Base-by-base conservation (phyloP, 2,888 invertebrate species). In the Apamea sordens region DNA sequence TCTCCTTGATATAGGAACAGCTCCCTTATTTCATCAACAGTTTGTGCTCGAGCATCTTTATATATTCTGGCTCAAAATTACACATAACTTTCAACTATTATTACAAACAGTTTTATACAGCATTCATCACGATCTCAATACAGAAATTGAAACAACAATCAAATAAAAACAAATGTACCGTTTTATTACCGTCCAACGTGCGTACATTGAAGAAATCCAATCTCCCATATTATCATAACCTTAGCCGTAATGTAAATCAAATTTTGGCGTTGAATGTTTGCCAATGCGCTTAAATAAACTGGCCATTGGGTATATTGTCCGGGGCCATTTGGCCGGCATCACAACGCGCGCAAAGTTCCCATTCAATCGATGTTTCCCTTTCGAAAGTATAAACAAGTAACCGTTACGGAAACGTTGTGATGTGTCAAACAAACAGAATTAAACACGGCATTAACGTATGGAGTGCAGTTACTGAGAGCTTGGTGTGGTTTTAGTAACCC, bases 231-330 rank as follows among this genome's bases (percentile, higher is more conserved):
- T 88, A 85, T 89, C 78, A 89, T 88, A 90, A 90, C 86, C 84
- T 87, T 80, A 85, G 76, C 84, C 86, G 84, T 90, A 89, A 89
- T 89, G 88, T 92, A 92, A 92, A 93, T 91, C 90, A 91, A 89
- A 90, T 86, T 91, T 90, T 88, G 88, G 86, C 85, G 89, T 93
- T 92, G 93, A 92, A 92, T 89, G 89, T 79, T 83, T 92, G 93
- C 93, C 93, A 93, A 92, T 90, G 86, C 80, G 79, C 88, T 90
- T 90, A 91, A 92, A 91, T 92, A 92, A 91, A 90, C 88, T 86
- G 76, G 77, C 77, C 78, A 88, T 85, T 86, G 75, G 80, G 78
- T 87, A 88, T 87, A 84, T 83, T 79, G 83, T 82, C 79, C 83
- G 77, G 76, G 83, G 86, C 82, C 86, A 86, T 86, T 88, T 86